These are phyloP conservation scores for Cecropterus lyciades DNA, from an alignment of 1,140 invertebrate genomes.

Conservation along the genomic window DNA sequence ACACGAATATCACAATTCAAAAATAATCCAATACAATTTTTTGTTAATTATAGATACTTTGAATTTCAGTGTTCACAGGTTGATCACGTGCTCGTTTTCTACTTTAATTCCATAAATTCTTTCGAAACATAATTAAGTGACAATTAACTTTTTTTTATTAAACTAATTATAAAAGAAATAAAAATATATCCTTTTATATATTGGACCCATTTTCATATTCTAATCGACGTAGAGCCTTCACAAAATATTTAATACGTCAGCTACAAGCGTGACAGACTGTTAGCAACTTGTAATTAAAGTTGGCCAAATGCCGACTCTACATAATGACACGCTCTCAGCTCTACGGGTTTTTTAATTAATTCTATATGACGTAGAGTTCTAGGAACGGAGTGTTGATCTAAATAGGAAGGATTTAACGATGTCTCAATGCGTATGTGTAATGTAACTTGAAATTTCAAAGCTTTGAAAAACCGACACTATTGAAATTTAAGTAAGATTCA, in stretches of 20 bases:
- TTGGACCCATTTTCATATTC: neutral
- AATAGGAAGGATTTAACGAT: constrained; percentile 1
- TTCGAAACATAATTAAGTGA: too few species aligned
- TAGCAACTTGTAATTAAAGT: constrained; percentile 20
- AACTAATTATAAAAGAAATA: too few species aligned
- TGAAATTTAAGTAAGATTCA: too few species aligned
- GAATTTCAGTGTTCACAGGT: too few species aligned
- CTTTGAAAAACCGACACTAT: too few species aligned
- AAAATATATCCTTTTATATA: too few species aligned
- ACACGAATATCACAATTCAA: too few species aligned
- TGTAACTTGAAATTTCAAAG: neutral
- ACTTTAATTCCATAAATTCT: too few species aligned
- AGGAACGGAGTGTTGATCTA: neutral
- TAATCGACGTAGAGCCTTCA: constrained; percentile 6
- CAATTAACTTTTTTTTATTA: too few species aligned
- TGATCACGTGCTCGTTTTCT: too few species aligned
- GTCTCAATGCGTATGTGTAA: constrained; percentile 1
- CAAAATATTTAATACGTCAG: constrained; percentile 19
- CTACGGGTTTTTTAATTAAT: constrained; percentile 18
- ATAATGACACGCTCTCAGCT: constrained; percentile 4
- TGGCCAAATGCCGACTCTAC: constrained; percentile 18
- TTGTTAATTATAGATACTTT: too few species aligned
- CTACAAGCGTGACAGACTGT: constrained; percentile 4
- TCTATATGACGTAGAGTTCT: constrained; percentile 10
- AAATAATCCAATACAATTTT: too few species aligned